phyloP scores from a whole-genome alignment of 2,888 invertebrate genomes.

The Spisula subtruncata region DNA sequence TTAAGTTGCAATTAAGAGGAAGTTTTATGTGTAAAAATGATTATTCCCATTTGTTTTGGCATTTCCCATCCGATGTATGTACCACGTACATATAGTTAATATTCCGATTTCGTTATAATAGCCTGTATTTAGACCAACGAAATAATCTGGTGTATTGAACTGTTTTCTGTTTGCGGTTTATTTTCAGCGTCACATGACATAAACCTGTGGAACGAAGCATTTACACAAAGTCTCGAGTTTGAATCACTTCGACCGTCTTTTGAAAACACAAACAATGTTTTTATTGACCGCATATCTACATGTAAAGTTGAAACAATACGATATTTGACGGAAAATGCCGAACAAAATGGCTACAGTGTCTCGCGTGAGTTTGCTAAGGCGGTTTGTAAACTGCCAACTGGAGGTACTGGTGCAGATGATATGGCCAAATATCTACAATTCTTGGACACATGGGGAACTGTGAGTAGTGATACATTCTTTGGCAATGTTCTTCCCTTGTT shows the following conservation, averaged over 20 bases:
- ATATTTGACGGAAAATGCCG: slow-evolving; percentile 22
- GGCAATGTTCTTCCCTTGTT: too few species aligned
- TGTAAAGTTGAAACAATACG: slow-evolving; percentile 22
- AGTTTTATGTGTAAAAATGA: too few species aligned
- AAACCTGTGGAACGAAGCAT: background rate
- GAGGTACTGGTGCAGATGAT: background rate
- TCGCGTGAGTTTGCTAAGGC: slow-evolving; percentile 38
- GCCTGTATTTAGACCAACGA: too few species aligned
- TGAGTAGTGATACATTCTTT: slow-evolving; percentile 15
- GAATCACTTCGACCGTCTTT: background rate
- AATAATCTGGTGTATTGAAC: too few species aligned
- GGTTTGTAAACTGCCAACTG: slow-evolving; percentile 31
- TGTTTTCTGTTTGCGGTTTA: background rate
- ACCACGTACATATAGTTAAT: too few species aligned
- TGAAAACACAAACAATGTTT: background rate
- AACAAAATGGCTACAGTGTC: slow-evolving; percentile 29
- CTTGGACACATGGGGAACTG: slow-evolving; percentile 64
- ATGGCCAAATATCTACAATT: slow-evolving; percentile 44
- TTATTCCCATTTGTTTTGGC: too few species aligned
- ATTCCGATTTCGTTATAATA: too few species aligned
- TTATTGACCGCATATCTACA: slow-evolving; percentile 12
- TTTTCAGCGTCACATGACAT: slow-evolving; percentile 24
- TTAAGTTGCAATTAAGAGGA: too few species aligned
- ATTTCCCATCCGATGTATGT: too few species aligned
- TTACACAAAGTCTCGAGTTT: slow-evolving; percentile 1